phyloP scores from a whole-genome alignment of 2,797 vertebrate species.

The Phoeniculus purpureus region DNA sequence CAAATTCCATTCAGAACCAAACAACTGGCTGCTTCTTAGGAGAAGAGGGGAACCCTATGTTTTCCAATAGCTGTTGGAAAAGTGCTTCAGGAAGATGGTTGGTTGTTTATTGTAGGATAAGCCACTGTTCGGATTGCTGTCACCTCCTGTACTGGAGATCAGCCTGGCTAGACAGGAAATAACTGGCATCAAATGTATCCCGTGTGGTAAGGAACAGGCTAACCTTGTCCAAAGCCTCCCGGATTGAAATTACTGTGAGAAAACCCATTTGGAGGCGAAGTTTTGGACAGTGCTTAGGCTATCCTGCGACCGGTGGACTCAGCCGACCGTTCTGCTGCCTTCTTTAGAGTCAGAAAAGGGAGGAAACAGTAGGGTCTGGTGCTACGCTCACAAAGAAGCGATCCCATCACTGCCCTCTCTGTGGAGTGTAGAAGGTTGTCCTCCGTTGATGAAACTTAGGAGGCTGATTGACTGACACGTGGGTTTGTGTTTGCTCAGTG shows the following conservation, averaged over 20 bases:
- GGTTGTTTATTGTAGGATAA: not conserved
- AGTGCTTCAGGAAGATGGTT: not conserved
- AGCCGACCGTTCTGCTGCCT: not conserved
- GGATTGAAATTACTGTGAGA: not conserved
- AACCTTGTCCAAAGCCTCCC: not conserved
- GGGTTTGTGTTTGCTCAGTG: accelerated
- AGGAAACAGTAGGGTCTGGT: not conserved
- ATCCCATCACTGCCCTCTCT: not conserved
- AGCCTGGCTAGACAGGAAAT: not conserved
- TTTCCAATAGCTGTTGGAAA: not conserved
- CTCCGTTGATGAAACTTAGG: not conserved
- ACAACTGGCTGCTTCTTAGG: not conserved
- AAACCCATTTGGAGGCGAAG: not conserved
- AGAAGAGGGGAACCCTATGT: not conserved
- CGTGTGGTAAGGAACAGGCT: not conserved
- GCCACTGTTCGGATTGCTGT: not conserved
- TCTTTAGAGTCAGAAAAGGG: not conserved
- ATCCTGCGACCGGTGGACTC: not conserved
- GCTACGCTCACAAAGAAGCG: accelerated
- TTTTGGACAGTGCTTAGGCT: not conserved
- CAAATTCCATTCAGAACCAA: not conserved
- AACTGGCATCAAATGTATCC: not conserved
- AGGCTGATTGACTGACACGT: not conserved
- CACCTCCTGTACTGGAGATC: not conserved
- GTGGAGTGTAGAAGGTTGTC: not conserved